Percentiles rank a stretch among this genome's conserved stretches.
phyloP scores from a whole-genome alignment of 2,113 vertebrate genomes.

The Cariama cristata region DNA sequence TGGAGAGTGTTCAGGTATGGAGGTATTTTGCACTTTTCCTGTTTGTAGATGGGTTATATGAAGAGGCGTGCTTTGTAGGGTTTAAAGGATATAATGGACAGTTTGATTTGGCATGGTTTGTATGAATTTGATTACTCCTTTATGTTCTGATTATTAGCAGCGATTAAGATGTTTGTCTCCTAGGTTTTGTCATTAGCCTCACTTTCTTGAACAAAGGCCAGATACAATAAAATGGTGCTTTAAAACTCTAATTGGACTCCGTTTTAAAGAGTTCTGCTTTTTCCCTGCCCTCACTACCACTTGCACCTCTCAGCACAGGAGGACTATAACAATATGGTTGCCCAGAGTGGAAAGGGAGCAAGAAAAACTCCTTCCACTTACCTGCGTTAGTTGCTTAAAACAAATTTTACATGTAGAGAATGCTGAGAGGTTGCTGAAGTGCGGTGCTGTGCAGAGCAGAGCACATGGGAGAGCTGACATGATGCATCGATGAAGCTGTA shows the following conservation, averaged over 20 bases:
- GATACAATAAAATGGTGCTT: background rate
- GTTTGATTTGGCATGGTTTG: background rate
- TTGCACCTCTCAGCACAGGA: background rate
- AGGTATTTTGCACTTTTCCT: background rate
- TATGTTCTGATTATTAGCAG: background rate
- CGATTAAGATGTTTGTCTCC: background rate
- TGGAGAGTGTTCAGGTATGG: background rate
- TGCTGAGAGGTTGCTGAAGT: background rate
- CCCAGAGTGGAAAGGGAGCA: background rate
- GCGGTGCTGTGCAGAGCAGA: background rate
- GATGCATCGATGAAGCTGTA: background rate
- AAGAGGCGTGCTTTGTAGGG: background rate
- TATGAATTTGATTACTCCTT: background rate
- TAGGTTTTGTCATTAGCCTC: background rate
- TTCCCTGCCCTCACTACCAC: background rate
- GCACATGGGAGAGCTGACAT: background rate
- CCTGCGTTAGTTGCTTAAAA: background rate
- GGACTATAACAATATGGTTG: background rate
- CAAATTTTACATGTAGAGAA: background rate
- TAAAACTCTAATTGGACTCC: background rate
- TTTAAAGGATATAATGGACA: background rate
- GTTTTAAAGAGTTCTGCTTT: background rate
- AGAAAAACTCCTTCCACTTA: background rate
- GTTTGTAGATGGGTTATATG: background rate
- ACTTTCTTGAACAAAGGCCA: background rate